Percentiles rank a stretch among this genome's conserved stretches.
phyloP scores from a whole-genome alignment of 1,140 invertebrate genomes.

The Aricia agestis region DNA sequence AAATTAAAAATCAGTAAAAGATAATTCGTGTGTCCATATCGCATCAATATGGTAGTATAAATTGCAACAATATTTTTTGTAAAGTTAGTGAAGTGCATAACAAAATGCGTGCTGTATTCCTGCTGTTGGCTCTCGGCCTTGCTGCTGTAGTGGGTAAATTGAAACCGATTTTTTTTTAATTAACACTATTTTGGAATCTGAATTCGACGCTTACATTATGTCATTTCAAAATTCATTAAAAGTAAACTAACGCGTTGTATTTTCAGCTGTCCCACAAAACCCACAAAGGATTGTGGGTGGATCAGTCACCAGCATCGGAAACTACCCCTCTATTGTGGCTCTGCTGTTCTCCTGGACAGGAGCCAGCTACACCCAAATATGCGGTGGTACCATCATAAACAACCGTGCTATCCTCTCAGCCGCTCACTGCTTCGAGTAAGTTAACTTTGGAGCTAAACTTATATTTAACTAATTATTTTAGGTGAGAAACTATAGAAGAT shows the following conservation, averaged over 20 bases:
- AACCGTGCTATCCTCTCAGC: conserved; percentile 38
- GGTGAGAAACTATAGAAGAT: no score
- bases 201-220: no score
- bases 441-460: not conserved
- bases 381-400: conserved; percentile 44
- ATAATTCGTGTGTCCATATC: not conserved
- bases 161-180: no score
- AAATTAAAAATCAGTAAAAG: no score
- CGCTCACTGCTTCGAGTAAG: conserved; percentile 47
- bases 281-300: conserved; percentile 34
- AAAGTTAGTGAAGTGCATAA: not conserved
- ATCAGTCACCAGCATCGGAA: conserved; percentile 27
- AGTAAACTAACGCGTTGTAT: not conserved
- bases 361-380: conserved; percentile 25
- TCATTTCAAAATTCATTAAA: no score
- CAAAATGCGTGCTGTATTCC: not conserved
- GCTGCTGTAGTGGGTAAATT: not conserved
- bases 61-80: not conserved
- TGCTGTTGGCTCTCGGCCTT: not conserved
- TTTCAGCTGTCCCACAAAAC: not conserved
- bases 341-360: conserved; percentile 26
- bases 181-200: no score
- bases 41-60: not conserved
- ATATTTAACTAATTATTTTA: no score
- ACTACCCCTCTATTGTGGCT: conserved; percentile 28